Base-by-base conservation (phyloP, 2,113 vertebrate species). In the Cyrtonyx montezumae region DNA sequence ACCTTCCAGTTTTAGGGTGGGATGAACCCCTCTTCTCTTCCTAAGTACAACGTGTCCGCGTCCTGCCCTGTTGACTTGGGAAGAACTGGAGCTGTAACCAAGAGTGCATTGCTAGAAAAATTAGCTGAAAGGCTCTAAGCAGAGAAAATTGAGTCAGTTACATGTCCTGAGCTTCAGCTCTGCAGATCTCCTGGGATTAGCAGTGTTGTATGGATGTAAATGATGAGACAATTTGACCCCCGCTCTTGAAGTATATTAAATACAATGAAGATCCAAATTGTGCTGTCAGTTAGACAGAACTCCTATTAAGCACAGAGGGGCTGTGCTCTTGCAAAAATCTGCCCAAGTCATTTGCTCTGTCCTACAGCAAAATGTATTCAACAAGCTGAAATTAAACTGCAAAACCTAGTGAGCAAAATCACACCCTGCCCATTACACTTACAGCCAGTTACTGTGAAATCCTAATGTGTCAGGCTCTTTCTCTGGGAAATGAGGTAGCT, bases 381-480 rank as follows among this genome's bases (percentile, higher is more conserved):
- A 75, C 58, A 42, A 42, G 88, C 85, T 95, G 87, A 82, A 95
- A 95, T 93, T 74, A 76, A 83, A 88, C 93, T 49, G 94, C 91
- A 94, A 81, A 96, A 88, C 61, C 79, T 22, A 53, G 94, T 0
- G 21, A 96, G 93, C 46, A 80, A 94, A 96, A 95, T 95, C 96
- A 86, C 69, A 88, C 93, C 91, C 91, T 96, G 94, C 93, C 94
- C 77, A 7, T 95, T 96, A 95, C 94, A 90, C 79, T 96, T 95
- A 96, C 28, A 93, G 90, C 82, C 79, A 78, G 76, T 69, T 84
- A 49, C 93, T 93, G 53, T 96, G 96, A 96, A 93, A 96, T 94
- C 91, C 94, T 96, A 95, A 96, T 94, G 94, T 96, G 95, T 96
- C 94, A 96, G 93, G 51, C 90, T 79, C 48, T 93, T 94, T 88